Evolutionary conservation across 1,140 invertebrate species (phyloP), one percentile per base, ranked within the genome.

Genomic region (Caenorhabditis elegans): DNA sequence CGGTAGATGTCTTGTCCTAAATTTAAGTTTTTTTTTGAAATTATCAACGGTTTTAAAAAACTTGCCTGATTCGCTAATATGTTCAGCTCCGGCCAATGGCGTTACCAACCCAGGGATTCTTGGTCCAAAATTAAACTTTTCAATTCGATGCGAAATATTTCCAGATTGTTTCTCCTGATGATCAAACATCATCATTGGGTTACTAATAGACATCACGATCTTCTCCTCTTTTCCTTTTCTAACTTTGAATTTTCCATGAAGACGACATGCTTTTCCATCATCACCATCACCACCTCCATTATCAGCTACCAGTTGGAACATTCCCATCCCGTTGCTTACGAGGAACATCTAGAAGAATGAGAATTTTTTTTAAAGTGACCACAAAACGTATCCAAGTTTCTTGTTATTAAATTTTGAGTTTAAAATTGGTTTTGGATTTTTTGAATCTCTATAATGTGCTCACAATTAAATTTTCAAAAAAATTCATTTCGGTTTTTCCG

Each of bases 91-190:
- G 15, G 88, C 86, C 46, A 88, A 65, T 19, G 87, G 87, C 15
- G 87, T 82, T 3, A 88, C 87, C n/a, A 88, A 78, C 17, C 87
- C 87, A 51, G 86, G 86, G 77, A 89, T 83, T 19, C 88, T 86
- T 3, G 76, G 85, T 55, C 87, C 87, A 75, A 88, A 88, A 49
- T 88, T 85, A 49, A 88, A 89, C 31, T 86, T 53, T 79, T 88
- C 87, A 46, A 88, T 89, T 79, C 87, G 83, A 83, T 88, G 87
- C 24, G 87, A 88, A 70, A 89, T 86, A 77, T 88, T 88, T 10
- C 83, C 76, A 15, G 15, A 31, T 55, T 55, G 47, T 2, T n/a
- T 36, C 0, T 39, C 86, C 47, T 84, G 26, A 48, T 87, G 86
- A 13, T 84, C 81, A 28, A 88, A 83, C 26, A 87, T 82, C 5